These are phyloP conservation scores for Microplitis deprimator DNA, from an alignment of 2,888 invertebrate species.

Conservation along the genomic window DNA sequence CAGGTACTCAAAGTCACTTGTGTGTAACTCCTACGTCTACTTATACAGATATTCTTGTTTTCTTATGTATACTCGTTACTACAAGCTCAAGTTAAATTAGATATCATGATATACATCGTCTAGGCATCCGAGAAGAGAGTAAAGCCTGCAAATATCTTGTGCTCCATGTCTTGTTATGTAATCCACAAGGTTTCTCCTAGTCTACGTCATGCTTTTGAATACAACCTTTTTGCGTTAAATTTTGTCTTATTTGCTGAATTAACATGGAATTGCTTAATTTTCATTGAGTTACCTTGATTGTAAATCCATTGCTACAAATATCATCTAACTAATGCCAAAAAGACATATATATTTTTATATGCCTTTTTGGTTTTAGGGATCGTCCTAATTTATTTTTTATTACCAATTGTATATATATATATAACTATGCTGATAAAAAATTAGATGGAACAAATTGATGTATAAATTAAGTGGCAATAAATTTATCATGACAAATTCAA, in stretches of 20 bases:
- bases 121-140: not conserved
- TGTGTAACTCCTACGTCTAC: not conserved
- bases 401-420: too few species aligned
- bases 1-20: not conserved
- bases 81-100: constrained; percentile 6
- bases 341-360: too few species aligned
- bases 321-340: too few species aligned
- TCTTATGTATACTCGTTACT: not conserved
- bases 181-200: not conserved
- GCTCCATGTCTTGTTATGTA: not conserved
- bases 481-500: too few species aligned
- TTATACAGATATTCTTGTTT: not conserved
- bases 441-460: too few species aligned
- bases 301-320: not conserved
- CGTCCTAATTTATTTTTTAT: too few species aligned
- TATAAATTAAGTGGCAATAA: too few species aligned
- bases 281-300: not conserved
- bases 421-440: too few species aligned
- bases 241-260: not conserved
- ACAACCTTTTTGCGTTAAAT: not conserved
- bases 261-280: not conserved
- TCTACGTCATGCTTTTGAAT: not conserved
- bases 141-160: not conserved
- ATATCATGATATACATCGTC: not conserved
- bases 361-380: too few species aligned